phyloP scores from a whole-genome alignment of 2,888 invertebrate species.

The Oxystoma pomonae region DNA sequence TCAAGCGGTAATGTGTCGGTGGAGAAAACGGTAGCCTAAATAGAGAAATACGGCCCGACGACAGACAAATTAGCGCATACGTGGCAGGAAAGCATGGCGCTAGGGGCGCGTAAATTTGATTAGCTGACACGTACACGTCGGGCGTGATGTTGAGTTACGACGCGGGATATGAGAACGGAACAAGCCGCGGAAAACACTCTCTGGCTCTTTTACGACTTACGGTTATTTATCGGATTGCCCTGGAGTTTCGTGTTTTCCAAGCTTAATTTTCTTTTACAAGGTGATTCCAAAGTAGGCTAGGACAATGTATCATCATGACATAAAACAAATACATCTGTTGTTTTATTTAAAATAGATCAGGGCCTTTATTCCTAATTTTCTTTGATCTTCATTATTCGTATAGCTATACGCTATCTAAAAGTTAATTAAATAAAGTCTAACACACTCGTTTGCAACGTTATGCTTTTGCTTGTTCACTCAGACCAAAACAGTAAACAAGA shows the following conservation, averaged over 20 bases:
- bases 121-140: constrained; percentile 46
- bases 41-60: constrained; percentile 48
- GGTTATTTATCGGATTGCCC: constrained; percentile 1
- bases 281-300: not conserved
- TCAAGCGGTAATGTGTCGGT: not conserved
- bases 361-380: too few relatives aligned
- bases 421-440: too few relatives aligned
- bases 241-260: not conserved
- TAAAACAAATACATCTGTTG: too few relatives aligned
- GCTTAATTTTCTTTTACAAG: not conserved
- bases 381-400: too few relatives aligned
- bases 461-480: too few relatives aligned
- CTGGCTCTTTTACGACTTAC: not conserved
- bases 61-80: constrained; percentile 47
- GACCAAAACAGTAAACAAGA: too few relatives aligned
- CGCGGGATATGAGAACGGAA: constrained; percentile 19
- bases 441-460: too few relatives aligned
- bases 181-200: constrained; percentile 1
- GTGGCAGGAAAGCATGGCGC: constrained; percentile 37
- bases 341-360: too few relatives aligned
- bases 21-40: constrained; percentile 29
- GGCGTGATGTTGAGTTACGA: constrained; percentile 44
- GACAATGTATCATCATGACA: too few relatives aligned
- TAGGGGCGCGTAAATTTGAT: constrained; percentile 45
- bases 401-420: too few relatives aligned